Percentiles rank a stretch among this genome's conserved stretches.
phyloP scores from a whole-genome alignment of 2,113 vertebrate species.

The Notechis scutatus region DNA sequence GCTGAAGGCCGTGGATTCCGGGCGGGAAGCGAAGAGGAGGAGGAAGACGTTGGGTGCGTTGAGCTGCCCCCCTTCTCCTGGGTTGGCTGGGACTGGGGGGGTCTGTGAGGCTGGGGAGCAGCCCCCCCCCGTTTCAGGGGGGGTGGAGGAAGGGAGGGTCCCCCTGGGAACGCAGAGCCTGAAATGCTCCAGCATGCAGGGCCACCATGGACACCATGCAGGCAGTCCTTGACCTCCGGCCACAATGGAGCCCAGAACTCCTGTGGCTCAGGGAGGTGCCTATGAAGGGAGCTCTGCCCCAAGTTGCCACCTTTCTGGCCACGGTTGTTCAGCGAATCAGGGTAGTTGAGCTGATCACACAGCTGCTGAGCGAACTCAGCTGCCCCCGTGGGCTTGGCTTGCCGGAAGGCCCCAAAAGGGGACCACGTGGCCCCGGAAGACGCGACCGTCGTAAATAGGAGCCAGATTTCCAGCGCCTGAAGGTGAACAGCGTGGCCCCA shows the following conservation, averaged over 20 bases:
- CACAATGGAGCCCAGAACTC: not conserved
- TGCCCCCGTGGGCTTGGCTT: not conserved
- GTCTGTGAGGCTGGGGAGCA: not conserved
- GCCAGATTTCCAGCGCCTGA: no score
- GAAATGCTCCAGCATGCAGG: not conserved
- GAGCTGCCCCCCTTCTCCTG: not conserved
- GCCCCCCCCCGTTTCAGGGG: not conserved
- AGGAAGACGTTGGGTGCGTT: slow-evolving; percentile 90
- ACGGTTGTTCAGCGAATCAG: not conserved
- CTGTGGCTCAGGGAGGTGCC: not conserved
- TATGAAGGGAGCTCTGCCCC: not conserved
- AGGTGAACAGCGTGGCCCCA: rapidly evolving
- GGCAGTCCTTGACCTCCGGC: not conserved
- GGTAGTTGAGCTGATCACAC: not conserved
- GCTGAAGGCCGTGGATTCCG: slow-evolving; percentile 88
- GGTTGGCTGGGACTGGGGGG: not conserved
- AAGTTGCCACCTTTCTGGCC: not conserved
- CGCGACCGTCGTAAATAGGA: not conserved
- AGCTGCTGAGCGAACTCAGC: not conserved
- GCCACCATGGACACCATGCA: not conserved
- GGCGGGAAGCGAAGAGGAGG: slow-evolving; percentile 93
- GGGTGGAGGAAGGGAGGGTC: not conserved
- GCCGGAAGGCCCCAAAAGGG: not conserved
- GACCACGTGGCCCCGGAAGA: not conserved
- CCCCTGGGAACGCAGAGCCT: not conserved